Conservation (phyloP, 2,888 invertebrate species). For the Beris morrisii region DNA sequence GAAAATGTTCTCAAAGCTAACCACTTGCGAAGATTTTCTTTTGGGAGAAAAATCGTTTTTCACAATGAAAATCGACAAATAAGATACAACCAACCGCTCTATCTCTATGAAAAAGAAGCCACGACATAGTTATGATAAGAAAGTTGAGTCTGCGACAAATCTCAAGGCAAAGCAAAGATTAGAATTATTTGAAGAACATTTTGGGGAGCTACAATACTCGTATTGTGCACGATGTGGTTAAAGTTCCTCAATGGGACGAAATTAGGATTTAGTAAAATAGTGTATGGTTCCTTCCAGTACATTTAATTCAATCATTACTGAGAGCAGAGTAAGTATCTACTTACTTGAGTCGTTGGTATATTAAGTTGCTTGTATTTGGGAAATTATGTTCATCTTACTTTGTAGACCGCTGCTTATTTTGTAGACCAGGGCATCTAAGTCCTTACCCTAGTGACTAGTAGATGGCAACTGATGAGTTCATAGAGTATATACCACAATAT, state of each 20-base stretch:
- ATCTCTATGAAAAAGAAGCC: not conserved
- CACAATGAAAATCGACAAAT: slow-evolving; percentile 5
- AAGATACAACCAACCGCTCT: slow-evolving; percentile 1
- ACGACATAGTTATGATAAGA: slow-evolving; percentile 8
- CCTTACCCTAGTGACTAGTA: too few relatives aligned
- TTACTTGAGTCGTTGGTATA: too few relatives aligned
- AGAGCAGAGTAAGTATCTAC: too few relatives aligned
- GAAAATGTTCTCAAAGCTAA: slow-evolving; percentile 19
- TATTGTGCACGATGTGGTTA: slow-evolving; percentile 9
- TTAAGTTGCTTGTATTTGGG: too few relatives aligned
- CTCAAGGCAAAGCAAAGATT: slow-evolving; percentile 7
- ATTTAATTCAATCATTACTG: slow-evolving; percentile 17
- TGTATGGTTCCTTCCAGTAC: slow-evolving; percentile 18
- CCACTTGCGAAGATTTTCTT: slow-evolving; percentile 19
- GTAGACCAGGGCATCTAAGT: too few relatives aligned
- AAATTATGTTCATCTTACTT: too few relatives aligned
- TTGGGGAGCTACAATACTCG: not conserved
- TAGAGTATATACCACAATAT: too few relatives aligned
- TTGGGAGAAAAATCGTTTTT: slow-evolving; percentile 12
- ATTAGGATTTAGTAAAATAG: slow-evolving; percentile 9
- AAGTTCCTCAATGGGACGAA: slow-evolving; percentile 6
- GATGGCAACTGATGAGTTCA: too few relatives aligned
- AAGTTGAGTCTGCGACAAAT: slow-evolving; percentile 19
- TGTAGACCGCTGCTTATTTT: too few relatives aligned
- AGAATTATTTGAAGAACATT: slow-evolving; percentile 14